phyloP scores from a whole-genome alignment of 2,888 invertebrate genomes.

The Ernsta delagoae region DNA sequence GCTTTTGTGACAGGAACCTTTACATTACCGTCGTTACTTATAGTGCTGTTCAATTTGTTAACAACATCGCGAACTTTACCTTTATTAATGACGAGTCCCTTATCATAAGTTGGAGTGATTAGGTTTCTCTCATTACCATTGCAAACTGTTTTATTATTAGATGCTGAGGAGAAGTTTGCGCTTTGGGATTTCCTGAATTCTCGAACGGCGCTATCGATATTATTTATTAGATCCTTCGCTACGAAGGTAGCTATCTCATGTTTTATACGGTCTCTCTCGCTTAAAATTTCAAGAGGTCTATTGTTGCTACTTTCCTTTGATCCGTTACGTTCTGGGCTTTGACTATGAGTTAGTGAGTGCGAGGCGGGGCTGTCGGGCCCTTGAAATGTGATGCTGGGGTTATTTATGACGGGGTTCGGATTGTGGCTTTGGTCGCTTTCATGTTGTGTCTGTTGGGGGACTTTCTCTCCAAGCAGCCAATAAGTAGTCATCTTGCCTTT shows the following conservation, averaged over 20 bases:
- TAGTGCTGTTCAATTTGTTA: conserved; percentile 72
- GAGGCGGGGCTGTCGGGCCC: conserved; percentile 79
- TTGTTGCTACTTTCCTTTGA: conserved; percentile 58
- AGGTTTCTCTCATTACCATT: conserved; percentile 67
- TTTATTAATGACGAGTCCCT: conserved; percentile 75
- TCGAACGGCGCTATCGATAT: conserved; percentile 72
- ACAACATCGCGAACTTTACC: conserved; percentile 80
- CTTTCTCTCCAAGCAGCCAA: conserved; percentile 91
- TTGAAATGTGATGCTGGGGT: conserved; percentile 79
- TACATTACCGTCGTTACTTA: conserved; percentile 45
- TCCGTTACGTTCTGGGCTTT: conserved; percentile 67
- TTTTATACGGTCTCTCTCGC: conserved; percentile 73
- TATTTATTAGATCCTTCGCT: conserved; percentile 77
- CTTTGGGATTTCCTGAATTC: conserved; percentile 76
- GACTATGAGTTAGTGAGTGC: conserved; percentile 70
- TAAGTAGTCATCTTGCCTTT: conserved; percentile 96
- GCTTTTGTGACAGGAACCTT: conserved; percentile 48
- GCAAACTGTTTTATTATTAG: conserved; percentile 47
- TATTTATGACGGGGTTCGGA: conserved; percentile 55
- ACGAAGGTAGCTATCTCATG: conserved; percentile 79
- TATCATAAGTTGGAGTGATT: conserved; percentile 75
- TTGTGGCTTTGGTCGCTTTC: conserved; percentile 52
- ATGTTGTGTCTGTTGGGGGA: conserved; percentile 46
- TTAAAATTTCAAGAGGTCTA: conserved; percentile 61
- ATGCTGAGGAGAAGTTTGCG: conserved; percentile 56